Evolutionary conservation across 2,888 invertebrate genomes (phyloP).

Genomic region (Sphaerophoria taeniata): DNA sequence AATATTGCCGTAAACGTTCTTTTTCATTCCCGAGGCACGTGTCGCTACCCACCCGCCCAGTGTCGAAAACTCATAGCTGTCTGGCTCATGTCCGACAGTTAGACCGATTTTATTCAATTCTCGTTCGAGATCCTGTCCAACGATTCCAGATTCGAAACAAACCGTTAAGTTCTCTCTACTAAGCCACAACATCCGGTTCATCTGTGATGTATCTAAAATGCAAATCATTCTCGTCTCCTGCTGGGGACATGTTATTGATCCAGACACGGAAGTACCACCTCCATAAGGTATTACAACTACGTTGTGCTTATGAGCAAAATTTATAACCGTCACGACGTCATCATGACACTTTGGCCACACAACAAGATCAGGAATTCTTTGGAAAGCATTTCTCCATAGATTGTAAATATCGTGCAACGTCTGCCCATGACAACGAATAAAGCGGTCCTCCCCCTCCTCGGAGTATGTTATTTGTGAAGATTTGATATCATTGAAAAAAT

Average conservation of each 20-base stretch:
- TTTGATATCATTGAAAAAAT: constrained; percentile 85
- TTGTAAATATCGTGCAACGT: constrained; percentile 94
- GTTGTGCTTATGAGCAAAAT: constrained; percentile 88
- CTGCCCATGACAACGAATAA: constrained; percentile 96
- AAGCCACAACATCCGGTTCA: constrained; percentile 97
- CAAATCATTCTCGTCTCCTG: constrained; percentile 92
- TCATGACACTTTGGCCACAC: constrained; percentile 95
- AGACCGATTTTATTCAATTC: constrained; percentile 90
- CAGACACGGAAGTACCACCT: constrained; percentile 96
- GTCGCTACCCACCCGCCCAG: constrained; percentile 99
- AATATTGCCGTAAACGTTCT: constrained; percentile 98
- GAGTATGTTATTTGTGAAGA: constrained; percentile 86
- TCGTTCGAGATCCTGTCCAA: constrained; percentile 97
- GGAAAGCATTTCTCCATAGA: constrained; percentile 88
- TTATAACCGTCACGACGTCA: constrained; percentile 92
- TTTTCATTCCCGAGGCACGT: constrained; percentile 99
- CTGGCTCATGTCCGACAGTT: constrained; percentile 98
- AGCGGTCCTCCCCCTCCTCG: constrained; percentile 90
- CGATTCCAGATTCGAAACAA: constrained; percentile 94
- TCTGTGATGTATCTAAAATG: constrained; percentile 96
- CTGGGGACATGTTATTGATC: constrained; percentile 92
- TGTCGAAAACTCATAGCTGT: constrained; percentile 98
- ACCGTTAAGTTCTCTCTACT: constrained; percentile 92
- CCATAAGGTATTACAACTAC: constrained; percentile 96
- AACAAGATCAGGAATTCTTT: constrained; percentile 96